Conservation (phyloP, 2,797 vertebrate species). For the Acanthornis magna region DNA sequence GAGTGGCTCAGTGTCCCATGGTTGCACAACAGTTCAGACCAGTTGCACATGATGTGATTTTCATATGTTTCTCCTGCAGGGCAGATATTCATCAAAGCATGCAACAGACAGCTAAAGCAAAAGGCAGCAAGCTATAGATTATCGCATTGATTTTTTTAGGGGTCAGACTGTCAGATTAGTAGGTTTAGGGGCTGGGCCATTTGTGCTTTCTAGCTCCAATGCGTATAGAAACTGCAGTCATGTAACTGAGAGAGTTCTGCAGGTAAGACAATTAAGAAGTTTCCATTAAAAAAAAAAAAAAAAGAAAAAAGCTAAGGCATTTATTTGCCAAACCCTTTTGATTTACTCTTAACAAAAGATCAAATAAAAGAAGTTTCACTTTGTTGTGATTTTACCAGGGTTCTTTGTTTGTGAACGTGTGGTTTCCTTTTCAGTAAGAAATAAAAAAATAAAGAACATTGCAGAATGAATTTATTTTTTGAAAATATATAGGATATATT, state of each 20-base stretch:
- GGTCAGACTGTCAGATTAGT: slow-evolving; percentile 57
- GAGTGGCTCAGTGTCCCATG: slow-evolving; percentile 64
- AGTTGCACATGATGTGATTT: slow-evolving; percentile 67
- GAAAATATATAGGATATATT: not conserved
- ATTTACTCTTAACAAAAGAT: not conserved
- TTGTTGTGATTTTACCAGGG: not conserved
- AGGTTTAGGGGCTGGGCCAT: slow-evolving; percentile 31
- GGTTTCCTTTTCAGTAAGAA: not conserved
- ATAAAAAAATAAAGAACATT: not conserved
- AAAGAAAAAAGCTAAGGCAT: not conserved
- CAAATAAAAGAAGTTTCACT: not conserved
- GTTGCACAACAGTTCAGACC: slow-evolving; percentile 67
- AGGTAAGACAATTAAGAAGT: slow-evolving; percentile 1
- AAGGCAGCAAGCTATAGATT: slow-evolving; percentile 60
- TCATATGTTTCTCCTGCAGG: slow-evolving; percentile 63
- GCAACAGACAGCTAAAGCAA: slow-evolving; percentile 38
- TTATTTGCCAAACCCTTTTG: not conserved
- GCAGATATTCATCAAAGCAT: slow-evolving; percentile 69
- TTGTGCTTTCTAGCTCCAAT: not conserved
- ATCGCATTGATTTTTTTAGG: slow-evolving; percentile 62
- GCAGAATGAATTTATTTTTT: not conserved
- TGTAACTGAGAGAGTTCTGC: slow-evolving; percentile 20
- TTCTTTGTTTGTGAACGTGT: not conserved
- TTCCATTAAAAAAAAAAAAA: not conserved
- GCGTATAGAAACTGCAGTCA: slow-evolving; percentile 20